These are phyloP conservation scores for Xestia ashworthii DNA, from an alignment of 2,888 invertebrate species.

Conservation along the genomic window DNA sequence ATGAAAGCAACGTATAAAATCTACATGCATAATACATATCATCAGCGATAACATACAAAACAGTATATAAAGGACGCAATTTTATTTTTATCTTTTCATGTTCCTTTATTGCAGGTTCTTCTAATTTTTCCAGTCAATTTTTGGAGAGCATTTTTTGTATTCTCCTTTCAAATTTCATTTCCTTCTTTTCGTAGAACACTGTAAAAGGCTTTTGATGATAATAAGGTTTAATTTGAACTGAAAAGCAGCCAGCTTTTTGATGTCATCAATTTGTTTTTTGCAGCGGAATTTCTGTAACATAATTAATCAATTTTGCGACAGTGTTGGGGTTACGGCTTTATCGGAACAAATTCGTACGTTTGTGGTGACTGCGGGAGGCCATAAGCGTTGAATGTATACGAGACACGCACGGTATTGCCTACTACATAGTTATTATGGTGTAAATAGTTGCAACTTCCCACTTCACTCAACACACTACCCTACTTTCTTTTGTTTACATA, in stretches of 20 bases:
- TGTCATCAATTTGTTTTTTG: constrained; percentile 1
- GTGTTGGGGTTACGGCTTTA: constrained; percentile 10
- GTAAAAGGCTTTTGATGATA: constrained; percentile 29
- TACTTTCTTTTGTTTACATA: constrained; percentile 43
- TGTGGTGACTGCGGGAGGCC: constrained; percentile 27
- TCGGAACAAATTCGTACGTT: constrained; percentile 2
- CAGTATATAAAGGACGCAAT: constrained; percentile 33
- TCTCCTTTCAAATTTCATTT: constrained; percentile 14
- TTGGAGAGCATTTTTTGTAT: constrained; percentile 19
- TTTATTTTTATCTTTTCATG: constrained; percentile 45
- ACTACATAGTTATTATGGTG: constrained; percentile 6
- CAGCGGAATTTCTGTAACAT: neutral
- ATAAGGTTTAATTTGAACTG: constrained; percentile 23
- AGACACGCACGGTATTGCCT: neutral
- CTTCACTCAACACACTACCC: constrained; percentile 36
- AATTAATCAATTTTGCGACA: constrained; percentile 1
- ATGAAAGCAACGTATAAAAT: constrained; percentile 47
- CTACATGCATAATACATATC: constrained; percentile 61
- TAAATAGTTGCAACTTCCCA: constrained; percentile 26
- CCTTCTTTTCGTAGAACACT: neutral
- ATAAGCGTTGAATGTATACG: constrained; percentile 15
- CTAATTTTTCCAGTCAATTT: constrained; percentile 48
- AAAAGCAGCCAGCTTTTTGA: neutral
- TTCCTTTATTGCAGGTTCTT: constrained; percentile 24
- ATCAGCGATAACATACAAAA: constrained; percentile 48